Base-by-base conservation (phyloP, 2,113 vertebrate species). In the Monopterus albus region DNA sequence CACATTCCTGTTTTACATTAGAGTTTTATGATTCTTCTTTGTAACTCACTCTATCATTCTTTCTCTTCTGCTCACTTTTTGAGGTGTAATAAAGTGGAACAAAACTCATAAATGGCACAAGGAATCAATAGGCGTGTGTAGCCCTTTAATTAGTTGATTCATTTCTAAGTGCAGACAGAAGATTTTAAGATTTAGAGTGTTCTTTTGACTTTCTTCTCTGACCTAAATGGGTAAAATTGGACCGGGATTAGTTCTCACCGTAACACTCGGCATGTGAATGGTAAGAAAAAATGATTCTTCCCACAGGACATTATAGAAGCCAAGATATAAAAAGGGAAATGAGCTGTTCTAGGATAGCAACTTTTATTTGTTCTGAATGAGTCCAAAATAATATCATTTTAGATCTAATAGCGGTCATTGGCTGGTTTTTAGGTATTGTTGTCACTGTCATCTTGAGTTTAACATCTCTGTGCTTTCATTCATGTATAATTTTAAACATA, bases 171-270 rank as follows among this genome's bases (percentile, higher is more conserved):
- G 67, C 63, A 67, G 83, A 72, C 69, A 26, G 67, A 85, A 81
- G 80, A 88, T 89, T 86, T n/a, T 88, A 82, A 83, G n/a, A n/a
- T n/a, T n/a, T n/a, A n/a, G 68, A 66, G 71, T 31, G 72, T 52
- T 68, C 78, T 71, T 72, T 83, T 84, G 76, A 65, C 81, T 71
- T 81, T 62, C 75, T 86, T 78, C 81, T 71, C 69, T 86, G 87
- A 87, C 89, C 89, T 83, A 86, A 91, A 88, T 91, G 81, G 82
- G 82, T 84, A 79, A 82, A 88, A 92, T 89, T 90, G 81, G 79
- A 74, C 72, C 78, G 78, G 81, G 81, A 91, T 89, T 89, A 85
- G 83, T 88, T 89, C 81, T 83, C 55, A 13, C 67, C 70, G 75
- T 53, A 78, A 74, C 63, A 71, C 78, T 71, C 59, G 12, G 55